These are phyloP conservation scores for Toxotes lorentzi DNA, from an alignment of 2,797 vertebrate species.

Conservation along the genomic window DNA sequence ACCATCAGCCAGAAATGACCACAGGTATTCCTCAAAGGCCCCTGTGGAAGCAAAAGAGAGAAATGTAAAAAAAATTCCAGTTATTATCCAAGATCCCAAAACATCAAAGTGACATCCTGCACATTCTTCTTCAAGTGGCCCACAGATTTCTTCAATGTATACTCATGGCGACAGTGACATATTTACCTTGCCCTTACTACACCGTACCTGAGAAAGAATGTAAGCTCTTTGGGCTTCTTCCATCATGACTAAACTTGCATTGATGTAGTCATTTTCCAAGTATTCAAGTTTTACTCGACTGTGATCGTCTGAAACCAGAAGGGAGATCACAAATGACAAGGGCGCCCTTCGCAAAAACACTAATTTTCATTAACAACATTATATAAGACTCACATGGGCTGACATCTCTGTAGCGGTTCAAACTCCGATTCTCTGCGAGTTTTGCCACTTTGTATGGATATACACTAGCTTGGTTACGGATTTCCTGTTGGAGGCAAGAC, in stretches of 20 bases:
- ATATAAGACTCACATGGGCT: constrained; percentile 93
- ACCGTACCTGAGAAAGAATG: constrained; percentile 94
- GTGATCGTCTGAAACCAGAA: constrained; percentile 91
- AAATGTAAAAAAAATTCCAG: neutral
- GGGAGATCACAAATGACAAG: constrained; percentile 26
- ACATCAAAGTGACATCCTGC: constrained; percentile 7
- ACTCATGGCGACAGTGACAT: neutral
- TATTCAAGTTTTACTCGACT: constrained; percentile 96
- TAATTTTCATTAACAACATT: neutral
- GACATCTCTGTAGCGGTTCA: constrained; percentile 99
- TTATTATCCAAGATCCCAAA: neutral
- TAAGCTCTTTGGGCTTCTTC: constrained; percentile 95
- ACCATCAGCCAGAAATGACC: constrained; percentile 99
- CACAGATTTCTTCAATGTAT: neutral
- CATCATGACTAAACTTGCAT: constrained; percentile 93
- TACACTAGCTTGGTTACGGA: constrained; percentile 93
- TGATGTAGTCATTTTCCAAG: constrained; percentile 97
- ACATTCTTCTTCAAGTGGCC: neutral
- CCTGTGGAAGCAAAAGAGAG: constrained; percentile 81
- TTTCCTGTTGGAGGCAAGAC: constrained; percentile 87
- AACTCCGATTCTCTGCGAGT: constrained; percentile 93
- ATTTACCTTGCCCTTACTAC: neutral
- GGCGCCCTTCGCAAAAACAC: accelerated
- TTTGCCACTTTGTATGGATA: constrained; percentile 95
- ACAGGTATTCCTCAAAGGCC: constrained; percentile 96